Conservation (phyloP, 1,140 invertebrate genomes). For the Orchesella cincta region DNA sequence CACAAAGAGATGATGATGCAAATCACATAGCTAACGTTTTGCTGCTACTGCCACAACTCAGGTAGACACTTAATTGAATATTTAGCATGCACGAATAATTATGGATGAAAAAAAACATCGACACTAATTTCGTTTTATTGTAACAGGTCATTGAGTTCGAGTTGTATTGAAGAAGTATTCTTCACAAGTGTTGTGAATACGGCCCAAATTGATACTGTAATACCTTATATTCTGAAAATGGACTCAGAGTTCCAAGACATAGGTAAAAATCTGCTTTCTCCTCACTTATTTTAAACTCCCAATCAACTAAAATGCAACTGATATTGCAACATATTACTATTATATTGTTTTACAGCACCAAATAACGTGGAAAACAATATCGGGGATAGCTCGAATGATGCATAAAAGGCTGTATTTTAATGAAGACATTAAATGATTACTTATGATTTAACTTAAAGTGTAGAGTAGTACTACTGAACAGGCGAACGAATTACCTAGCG, state of each 20-base stretch:
- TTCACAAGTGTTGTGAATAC: conserved; percentile 89
- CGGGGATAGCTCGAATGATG: conserved; percentile 9
- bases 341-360: neutral
- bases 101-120: no score
- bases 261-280: neutral
- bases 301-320: no score
- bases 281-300: no score
- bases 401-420: conserved; percentile 5
- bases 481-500: no score
- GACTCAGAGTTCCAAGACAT: conserved; percentile 56
- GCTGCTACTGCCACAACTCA: conserved; percentile 45
- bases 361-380: neutral
- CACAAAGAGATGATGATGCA: neutral
- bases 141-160: no score
- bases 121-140: no score
- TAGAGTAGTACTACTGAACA: no score
- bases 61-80: no score
- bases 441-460: neutral
- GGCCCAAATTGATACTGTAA: conserved; percentile 86
- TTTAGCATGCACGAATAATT: no score
- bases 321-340: neutral
- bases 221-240: conserved; percentile 88
- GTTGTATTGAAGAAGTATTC: conserved; percentile 92
- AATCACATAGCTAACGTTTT: conserved; percentile 36
- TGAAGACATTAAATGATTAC: neutral